Base-by-base conservation (phyloP, 2,888 invertebrate species). In the Dicranocentrus wangi region DNA sequence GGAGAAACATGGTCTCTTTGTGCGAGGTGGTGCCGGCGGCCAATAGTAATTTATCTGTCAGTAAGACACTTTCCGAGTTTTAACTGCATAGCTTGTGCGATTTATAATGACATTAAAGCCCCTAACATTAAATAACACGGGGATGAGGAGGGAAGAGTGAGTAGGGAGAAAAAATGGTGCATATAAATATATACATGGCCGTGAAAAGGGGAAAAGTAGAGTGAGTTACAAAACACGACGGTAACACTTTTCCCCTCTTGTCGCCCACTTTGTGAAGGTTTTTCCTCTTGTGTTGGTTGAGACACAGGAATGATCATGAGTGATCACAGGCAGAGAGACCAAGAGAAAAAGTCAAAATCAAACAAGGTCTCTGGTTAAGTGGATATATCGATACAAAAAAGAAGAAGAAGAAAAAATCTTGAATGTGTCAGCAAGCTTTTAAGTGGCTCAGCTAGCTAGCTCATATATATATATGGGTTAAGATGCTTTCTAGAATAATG, bases 31-130 rank as follows among this genome's bases (percentile, higher is more conserved):
- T 55, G 19, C 51, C 21, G n/a, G 27, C 27, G 51, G 28, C 60
- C 65, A 58, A 25, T 28, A 27, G 76, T 76, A 76, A 76, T 76
- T 76, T 76, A 76, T 76, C 76, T 76, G 76, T 76, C 76, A 60
- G 63, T 17, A 76, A 60, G 76, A 76, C 68, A 75, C 75, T 75
- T 75, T 55, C 32, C 63, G 55, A 75, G 76, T 68, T 76, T 68
- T 76, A 68, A 60, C 68, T 39, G 76, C 58, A 32, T 47, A 61
- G 76, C 66, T 68, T 60, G 47, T 32, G 28, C 76, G 68, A 76
- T 76, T 76, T 76, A 76, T 76, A 76, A 76, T 76, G 68, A 61
- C 76, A 68, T 76, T 76, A 68, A 68, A 76, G 68, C 28, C 76
- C 39, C 28, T 17, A 68, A 47, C 60, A 58, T 60, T 76, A 76